A percentile compares a stretch with the other conserved stretches of the same genome.
phyloP scores from a whole-genome alignment of 2,113 vertebrate genomes.

The Neolamprologus caudopunctatus region DNA sequence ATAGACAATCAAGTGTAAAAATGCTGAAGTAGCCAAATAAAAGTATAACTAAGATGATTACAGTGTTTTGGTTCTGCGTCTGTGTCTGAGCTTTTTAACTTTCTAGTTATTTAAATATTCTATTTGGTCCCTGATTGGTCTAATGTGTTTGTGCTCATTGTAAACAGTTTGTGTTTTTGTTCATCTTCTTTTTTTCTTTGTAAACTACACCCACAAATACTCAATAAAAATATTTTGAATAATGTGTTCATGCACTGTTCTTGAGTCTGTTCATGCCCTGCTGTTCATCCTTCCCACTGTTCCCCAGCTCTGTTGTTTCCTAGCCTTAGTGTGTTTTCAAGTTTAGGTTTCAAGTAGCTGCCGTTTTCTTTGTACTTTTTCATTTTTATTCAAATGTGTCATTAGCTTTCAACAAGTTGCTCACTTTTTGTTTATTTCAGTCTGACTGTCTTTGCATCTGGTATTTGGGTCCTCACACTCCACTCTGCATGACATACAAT shows the following conservation, averaged over 20 bases:
- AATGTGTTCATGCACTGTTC: neutral
- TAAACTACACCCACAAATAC: neutral
- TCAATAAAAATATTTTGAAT: neutral
- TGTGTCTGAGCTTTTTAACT: neutral
- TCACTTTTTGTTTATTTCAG: neutral
- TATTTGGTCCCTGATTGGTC: neutral
- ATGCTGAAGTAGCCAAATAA: neutral
- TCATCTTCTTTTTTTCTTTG: neutral
- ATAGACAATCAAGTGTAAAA: neutral
- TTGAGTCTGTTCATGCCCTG: neutral
- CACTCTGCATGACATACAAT: neutral
- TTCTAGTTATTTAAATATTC: neutral
- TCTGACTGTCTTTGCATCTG: neutral
- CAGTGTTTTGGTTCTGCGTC: neutral
- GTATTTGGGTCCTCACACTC: neutral
- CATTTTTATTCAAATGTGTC: neutral
- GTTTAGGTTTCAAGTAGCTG: neutral
- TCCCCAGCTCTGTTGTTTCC: neutral
- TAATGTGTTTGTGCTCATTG: neutral
- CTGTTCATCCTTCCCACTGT: neutral
- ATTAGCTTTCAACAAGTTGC: neutral
- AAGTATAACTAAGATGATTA: neutral
- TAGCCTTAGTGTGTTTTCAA: neutral
- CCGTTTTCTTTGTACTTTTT: neutral
- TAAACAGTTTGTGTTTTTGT: neutral